Conservation (phyloP, 2,113 vertebrate species). For the Cygnus buccinator region DNA sequence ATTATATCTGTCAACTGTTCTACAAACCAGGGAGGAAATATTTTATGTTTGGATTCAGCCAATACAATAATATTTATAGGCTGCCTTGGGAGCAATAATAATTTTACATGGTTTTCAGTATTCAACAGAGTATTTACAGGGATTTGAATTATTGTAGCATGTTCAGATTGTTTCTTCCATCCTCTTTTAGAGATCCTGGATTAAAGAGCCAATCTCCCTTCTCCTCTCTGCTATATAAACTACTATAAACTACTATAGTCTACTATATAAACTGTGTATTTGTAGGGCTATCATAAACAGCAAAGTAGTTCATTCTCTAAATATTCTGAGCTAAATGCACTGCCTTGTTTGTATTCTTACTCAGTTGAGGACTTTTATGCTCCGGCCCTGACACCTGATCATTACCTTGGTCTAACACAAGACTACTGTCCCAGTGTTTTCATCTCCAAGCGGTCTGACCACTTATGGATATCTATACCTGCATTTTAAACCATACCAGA, state of each 20-base stretch:
- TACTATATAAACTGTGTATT: neutral
- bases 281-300: neutral
- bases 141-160: slow-evolving; percentile 40
- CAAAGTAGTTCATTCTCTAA: neutral
- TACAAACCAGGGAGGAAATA: slow-evolving; percentile 44
- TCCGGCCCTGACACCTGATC: neutral
- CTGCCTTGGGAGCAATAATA: slow-evolving; percentile 35
- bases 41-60: slow-evolving; percentile 37
- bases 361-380: neutral
- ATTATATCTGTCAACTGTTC: slow-evolving; percentile 42
- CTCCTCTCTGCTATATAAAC: neutral
- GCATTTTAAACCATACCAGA: neutral
- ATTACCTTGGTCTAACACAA: neutral
- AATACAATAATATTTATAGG: slow-evolving; percentile 38
- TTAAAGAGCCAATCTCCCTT: neutral
- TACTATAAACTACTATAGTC: neutral
- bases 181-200: slow-evolving; percentile 32
- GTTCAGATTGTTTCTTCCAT: slow-evolving; percentile 27
- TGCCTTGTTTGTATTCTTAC: neutral
- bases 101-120: slow-evolving; percentile 52
- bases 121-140: slow-evolving; percentile 33
- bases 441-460: neutral
- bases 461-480: neutral
- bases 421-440: neutral
- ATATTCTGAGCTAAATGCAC: neutral